A percentile compares a stretch with the other conserved stretches of the same genome.
phyloP scores from a whole-genome alignment of 2,113 vertebrate species.

The Phasianus colchicus region DNA sequence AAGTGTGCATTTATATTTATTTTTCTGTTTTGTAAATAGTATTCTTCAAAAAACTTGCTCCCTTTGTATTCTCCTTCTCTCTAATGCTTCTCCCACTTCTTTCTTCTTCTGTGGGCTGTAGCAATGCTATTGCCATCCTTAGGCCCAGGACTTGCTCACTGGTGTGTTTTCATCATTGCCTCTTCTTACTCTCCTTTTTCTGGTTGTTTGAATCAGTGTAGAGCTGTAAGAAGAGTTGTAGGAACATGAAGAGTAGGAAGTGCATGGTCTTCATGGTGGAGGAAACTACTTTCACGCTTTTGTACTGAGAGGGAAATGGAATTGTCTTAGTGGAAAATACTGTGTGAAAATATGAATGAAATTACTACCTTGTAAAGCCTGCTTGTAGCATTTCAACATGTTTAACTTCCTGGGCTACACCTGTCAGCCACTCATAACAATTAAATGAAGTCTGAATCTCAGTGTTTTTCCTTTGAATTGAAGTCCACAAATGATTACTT shows the following conservation, averaged over 20 bases:
- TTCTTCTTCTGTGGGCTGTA: background rate
- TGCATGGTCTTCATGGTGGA: background rate
- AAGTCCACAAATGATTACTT: background rate
- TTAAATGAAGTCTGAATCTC: background rate
- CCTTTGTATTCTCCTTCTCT: background rate
- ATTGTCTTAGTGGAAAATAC: background rate
- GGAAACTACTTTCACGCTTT: background rate
- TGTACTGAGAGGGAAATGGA: background rate
- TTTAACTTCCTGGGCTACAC: background rate
- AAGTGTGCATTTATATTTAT: background rate
- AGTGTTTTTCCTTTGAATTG: background rate
- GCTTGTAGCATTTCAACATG: background rate
- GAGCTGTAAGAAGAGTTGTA: background rate
- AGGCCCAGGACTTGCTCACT: background rate
- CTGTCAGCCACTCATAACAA: background rate
- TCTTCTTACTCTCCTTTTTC: slow-evolving; percentile 11
- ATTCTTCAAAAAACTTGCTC: background rate
- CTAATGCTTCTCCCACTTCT: background rate
- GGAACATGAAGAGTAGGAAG: background rate
- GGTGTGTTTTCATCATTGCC: background rate
- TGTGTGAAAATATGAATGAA: background rate
- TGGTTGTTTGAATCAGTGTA: background rate
- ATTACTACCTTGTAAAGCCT: background rate
- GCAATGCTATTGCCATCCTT: background rate
- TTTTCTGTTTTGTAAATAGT: background rate